Base-by-base conservation (phyloP, 37 sponge, comb jelly and placozoan species). In the Tethya wilhelma region DNA sequence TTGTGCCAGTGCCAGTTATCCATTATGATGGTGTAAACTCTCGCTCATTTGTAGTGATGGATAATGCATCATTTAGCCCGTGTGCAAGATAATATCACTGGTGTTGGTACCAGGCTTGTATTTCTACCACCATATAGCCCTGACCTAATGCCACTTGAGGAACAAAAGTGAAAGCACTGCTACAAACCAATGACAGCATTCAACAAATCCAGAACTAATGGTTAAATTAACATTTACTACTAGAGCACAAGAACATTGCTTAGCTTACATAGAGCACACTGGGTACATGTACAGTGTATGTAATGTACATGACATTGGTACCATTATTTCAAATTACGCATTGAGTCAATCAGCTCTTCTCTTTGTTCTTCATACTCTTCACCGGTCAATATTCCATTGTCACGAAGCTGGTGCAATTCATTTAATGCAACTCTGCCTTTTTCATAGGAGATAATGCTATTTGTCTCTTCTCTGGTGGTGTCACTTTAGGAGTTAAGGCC, bases 301-400 rank as follows among this genome's bases (percentile, higher is more conserved):
- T 11, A 7, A 42, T 9, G 41, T 22, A 44, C 41, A 20, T 71
- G 11, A 26, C 25, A 44, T 9, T 71, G 46, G n/a, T 8, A 42
- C 6, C 30, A 9, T 45, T n/a, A 4, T 25, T 73, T 73, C 17
- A 73, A 56, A 14, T 56, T 32, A 49, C 74, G 28, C 57, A 73
- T 53, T 36, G 33, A 49, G 19, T 73, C 33, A 56, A 56, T 38
- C 8, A 73, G 36, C 19, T 56, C 59, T 26, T 7, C 44, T 23
- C 71, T 71, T 41, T 71, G 71, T 6, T 71, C 71, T 30, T 71
- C 71, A 44, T 71, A 71, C 49, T 71, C 71, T 5, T 71, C 71
- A 30, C 29, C 40, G 14, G 40, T 71, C 29, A 71, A 44, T 26
- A 71, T 44, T 40, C 71, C 71, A 71, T 44, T 44, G 17, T 71